Base-by-base conservation (phyloP, 2,888 invertebrate species). In the Nemoura dubitans region DNA sequence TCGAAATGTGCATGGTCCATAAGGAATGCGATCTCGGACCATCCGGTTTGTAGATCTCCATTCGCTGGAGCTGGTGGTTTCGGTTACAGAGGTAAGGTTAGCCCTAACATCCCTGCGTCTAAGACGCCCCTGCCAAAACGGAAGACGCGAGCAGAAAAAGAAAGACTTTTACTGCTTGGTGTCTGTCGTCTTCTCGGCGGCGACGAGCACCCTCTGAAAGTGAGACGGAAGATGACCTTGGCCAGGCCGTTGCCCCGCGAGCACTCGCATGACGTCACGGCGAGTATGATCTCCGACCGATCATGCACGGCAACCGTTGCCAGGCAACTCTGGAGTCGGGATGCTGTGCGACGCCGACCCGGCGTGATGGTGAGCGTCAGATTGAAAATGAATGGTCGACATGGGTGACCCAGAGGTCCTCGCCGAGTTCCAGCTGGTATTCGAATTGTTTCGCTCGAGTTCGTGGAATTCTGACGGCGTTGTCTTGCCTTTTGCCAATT, bases 221-320 rank as follows among this genome's bases (percentile, higher is more conserved):
- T 21, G 30, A 81, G 81, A 29, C 81, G 59, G 43, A 27, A 87
- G 21, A 86, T 86, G 87, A 87, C 87, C 87, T 87, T 87, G 87
- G 28, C 28, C 83, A 86, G 87, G 85, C 59, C 82, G 83, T 85
- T 87, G 87, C 85, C 85, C 87, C 86, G 21, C 84, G 36, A 36
- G 42, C 59, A 59, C 36, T 21, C 76, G 76, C 28, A 28, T 87
- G 85, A 87, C 87, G 87, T 87, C 87, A 87, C 85, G 85, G 84
- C 80, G 77, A 85, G 80, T 86, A 80, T 43, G 59, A 80, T 86
- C 83, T 21, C 59, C 59, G 59, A 59, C 5, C 29, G 81, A 78
- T 29, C 81, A 29, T n/a, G 81, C 81, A n/a, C 5, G 81, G 81
- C 81, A 81, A 81, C 59, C 59, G 59, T 59, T 21, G 21, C 59